Percentiles rank a stretch among this genome's conserved stretches.
Evolutionary conservation across 2,888 invertebrate species (phyloP).

Genomic region (Apantesis nais): DNA sequence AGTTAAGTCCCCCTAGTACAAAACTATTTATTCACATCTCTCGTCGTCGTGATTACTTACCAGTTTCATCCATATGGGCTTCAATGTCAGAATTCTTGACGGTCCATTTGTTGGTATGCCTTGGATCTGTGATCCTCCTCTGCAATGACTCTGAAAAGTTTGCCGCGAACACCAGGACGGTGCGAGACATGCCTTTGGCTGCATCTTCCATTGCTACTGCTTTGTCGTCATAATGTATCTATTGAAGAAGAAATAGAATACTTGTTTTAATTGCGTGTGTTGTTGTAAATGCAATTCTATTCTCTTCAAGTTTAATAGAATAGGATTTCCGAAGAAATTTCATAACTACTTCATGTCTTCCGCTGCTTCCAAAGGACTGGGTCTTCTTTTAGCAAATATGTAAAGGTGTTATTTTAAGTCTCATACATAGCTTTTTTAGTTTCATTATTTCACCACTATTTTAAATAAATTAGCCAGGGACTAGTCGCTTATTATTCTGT

Average conservation of each 20-base stretch:
- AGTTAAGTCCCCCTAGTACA: no score
- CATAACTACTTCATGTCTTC: not conserved
- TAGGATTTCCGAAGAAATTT: not conserved
- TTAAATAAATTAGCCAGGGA: no score
- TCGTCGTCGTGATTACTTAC: slow-evolving; percentile 78
- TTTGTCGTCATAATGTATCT: slow-evolving; percentile 85
- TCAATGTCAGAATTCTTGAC: slow-evolving; percentile 88
- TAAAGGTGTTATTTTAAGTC: no score
- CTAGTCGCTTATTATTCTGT: no score
- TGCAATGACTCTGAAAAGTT: slow-evolving; percentile 91
- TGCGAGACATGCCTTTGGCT: slow-evolving; percentile 90
- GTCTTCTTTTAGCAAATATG: not conserved
- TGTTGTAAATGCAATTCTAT: not conserved
- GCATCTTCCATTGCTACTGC: slow-evolving; percentile 89
- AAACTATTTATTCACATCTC: no score
- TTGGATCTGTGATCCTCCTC: slow-evolving; percentile 86
- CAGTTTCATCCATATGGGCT: slow-evolving; percentile 93
- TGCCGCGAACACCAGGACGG: slow-evolving; percentile 89
- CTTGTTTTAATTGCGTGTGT: not conserved
- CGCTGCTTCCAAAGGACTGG: not conserved
- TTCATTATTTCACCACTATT: no score
- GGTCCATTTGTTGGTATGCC: slow-evolving; percentile 85
- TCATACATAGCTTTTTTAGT: not conserved
- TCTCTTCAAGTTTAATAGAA: not conserved
- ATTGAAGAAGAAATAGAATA: slow-evolving; percentile 19